These are phyloP conservation scores for Mya arenaria DNA, from an alignment of 1,140 invertebrate genomes.

Conservation along the genomic window DNA sequence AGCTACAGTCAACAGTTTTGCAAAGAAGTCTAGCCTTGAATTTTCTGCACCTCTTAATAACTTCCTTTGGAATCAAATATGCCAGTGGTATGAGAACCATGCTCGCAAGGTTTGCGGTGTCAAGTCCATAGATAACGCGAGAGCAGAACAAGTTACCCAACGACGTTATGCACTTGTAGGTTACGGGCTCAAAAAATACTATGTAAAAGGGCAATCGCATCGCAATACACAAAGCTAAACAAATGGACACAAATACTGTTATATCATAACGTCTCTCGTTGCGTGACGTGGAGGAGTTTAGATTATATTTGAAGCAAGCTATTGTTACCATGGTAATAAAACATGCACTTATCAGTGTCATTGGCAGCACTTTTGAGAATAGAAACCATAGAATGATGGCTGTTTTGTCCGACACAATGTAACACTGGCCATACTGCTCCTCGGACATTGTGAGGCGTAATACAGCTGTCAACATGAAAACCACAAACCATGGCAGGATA, in stretches of 20 bases:
- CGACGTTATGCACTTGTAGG: neutral
- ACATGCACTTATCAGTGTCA: slow-evolving; percentile 4
- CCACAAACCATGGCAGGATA: slow-evolving; percentile 37
- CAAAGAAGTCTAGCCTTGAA: slow-evolving; percentile 38
- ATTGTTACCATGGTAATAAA: slow-evolving; percentile 25
- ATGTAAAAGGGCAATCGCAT: slow-evolving; percentile 38
- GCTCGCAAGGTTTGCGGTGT: neutral
- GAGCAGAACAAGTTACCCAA: neutral
- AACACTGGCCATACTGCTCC: slow-evolving; percentile 40
- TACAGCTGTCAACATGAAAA: slow-evolving; percentile 29
- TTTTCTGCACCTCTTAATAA: slow-evolving; percentile 29
- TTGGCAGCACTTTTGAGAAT: slow-evolving; percentile 4
- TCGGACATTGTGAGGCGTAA: slow-evolving; percentile 48
- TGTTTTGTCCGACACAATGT: slow-evolving; percentile 38
- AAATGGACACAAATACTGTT: slow-evolving; percentile 31
- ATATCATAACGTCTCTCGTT: neutral
- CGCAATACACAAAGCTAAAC: slow-evolving; percentile 18
- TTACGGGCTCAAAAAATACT: slow-evolving; percentile 23
- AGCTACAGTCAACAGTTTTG: slow-evolving; percentile 30
- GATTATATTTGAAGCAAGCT: neutral
- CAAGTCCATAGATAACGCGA: slow-evolving; percentile 9
- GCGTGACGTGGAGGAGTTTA: neutral
- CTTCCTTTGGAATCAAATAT: slow-evolving; percentile 29
- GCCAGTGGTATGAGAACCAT: slow-evolving; percentile 42
- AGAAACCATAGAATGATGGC: slow-evolving; percentile 36